phyloP scores from a whole-genome alignment of 2,113 vertebrate genomes.

The Zapus hudsonius region DNA sequence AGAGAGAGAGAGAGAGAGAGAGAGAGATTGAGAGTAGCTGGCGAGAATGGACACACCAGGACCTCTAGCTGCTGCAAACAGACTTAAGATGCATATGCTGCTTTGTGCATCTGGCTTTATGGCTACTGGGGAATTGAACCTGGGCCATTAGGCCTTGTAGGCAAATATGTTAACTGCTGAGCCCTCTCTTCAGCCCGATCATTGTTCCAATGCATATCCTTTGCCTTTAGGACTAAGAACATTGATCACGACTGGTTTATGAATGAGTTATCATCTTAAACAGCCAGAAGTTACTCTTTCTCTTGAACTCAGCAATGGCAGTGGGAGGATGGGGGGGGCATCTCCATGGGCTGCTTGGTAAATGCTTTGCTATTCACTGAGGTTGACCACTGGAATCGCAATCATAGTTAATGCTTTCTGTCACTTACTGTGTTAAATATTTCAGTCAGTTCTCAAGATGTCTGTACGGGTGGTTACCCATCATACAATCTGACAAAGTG shows the following conservation, averaged over 20 bases:
- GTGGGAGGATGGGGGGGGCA: background rate
- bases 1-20: no score
- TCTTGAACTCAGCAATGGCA: background rate
- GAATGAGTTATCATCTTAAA: background rate
- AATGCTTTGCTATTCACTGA: background rate
- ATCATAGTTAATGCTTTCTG: background rate
- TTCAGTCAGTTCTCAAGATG: background rate
- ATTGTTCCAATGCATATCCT: no score
- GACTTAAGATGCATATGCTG: no score
- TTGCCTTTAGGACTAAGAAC: background rate
- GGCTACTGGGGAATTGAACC: no score
- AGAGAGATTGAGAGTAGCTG: no score
- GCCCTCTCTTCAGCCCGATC: no score
- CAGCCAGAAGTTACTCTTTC: background rate
- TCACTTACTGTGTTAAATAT: background rate
- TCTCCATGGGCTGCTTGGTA: background rate
- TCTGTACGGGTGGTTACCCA: background rate
- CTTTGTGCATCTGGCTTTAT: no score
- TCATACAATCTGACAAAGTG: constrained; percentile 8
- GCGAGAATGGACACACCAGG: no score
- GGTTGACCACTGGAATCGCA: background rate
- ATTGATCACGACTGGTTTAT: background rate
- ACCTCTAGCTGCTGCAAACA: no score
- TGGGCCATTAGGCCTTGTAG: no score
- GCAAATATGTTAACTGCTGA: no score